These are phyloP conservation scores for Caloenas nicobarica DNA, from an alignment of 2,113 vertebrate species.

Conservation along the genomic window DNA sequence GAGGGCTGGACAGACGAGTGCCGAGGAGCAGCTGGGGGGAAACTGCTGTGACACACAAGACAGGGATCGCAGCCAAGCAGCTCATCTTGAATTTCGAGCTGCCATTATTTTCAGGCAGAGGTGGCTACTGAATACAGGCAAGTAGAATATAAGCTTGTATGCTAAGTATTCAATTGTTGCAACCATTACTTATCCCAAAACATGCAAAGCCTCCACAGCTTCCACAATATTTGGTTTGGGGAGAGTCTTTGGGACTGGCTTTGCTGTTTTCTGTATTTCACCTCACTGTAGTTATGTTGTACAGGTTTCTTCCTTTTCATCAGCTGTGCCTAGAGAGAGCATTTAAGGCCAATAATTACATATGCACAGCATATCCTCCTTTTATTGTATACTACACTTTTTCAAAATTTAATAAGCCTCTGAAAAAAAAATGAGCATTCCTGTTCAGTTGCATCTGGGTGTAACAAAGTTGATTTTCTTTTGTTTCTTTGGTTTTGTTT, in stretches of 20 bases:
- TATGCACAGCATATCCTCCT: slow-evolving; percentile 30
- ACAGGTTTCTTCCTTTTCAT: slow-evolving; percentile 2
- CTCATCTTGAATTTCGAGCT: neutral
- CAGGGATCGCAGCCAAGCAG: neutral
- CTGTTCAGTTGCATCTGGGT: neutral
- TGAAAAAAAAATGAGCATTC: neutral
- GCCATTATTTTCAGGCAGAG: neutral
- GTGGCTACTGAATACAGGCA: neutral
- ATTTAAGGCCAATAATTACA: slow-evolving; percentile 66
- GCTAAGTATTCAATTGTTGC: neutral
- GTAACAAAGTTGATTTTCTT: neutral
- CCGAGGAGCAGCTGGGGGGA: neutral
- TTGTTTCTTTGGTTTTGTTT: neutral
- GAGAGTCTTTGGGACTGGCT: neutral
- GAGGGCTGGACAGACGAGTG: neutral
- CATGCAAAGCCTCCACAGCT: neutral
- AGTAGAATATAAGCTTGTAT: neutral
- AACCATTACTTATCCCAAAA: neutral
- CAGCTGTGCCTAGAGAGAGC: slow-evolving; percentile 23
- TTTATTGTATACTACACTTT: neutral
- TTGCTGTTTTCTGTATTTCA: neutral
- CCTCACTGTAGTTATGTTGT: neutral
- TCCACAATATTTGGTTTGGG: rapidly evolving
- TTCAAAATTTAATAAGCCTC: slow-evolving; percentile 40
- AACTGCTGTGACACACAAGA: neutral